phyloP scores from a whole-genome alignment of 2,113 vertebrate species.

The Colossoma macropomum region DNA sequence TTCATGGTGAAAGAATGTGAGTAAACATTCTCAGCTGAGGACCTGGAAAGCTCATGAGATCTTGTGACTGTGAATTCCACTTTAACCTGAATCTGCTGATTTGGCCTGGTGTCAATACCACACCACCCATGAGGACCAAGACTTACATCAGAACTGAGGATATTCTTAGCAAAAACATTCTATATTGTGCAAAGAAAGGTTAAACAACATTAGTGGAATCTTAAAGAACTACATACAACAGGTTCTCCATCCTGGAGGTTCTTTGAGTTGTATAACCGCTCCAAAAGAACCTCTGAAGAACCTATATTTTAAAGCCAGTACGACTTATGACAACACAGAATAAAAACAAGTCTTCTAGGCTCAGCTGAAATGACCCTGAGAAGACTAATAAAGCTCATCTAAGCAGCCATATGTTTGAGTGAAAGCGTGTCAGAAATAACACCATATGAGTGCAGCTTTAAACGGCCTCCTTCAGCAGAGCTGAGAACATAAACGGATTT shows the following conservation, averaged over 20 bases:
- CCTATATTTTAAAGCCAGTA: background rate
- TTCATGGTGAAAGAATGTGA: background rate
- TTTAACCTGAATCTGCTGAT: constrained; percentile 22
- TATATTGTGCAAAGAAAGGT: no score
- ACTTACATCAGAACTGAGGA: background rate
- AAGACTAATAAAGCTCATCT: background rate
- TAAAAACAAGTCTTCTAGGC: background rate
- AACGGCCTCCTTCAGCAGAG: background rate
- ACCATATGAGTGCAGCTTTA: constrained; percentile 7
- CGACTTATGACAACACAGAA: background rate
- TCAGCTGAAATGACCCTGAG: background rate
- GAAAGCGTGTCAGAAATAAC: constrained; percentile 15
- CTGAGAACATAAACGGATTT: constrained; percentile 10
- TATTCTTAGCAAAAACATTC: background rate
- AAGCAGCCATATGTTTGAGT: background rate
- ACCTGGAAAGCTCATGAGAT: background rate
- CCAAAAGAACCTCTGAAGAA: no score
- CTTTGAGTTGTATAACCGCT: no score
- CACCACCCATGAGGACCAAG: background rate
- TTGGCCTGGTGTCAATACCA: background rate
- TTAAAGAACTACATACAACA: no score
- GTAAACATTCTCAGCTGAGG: background rate
- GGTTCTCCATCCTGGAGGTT: no score
- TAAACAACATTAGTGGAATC: no score
- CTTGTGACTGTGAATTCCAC: constrained; percentile 6